Evolutionary conservation across 2,888 invertebrate species (phyloP).

Genomic region (Meteorus cinctellus): DNA sequence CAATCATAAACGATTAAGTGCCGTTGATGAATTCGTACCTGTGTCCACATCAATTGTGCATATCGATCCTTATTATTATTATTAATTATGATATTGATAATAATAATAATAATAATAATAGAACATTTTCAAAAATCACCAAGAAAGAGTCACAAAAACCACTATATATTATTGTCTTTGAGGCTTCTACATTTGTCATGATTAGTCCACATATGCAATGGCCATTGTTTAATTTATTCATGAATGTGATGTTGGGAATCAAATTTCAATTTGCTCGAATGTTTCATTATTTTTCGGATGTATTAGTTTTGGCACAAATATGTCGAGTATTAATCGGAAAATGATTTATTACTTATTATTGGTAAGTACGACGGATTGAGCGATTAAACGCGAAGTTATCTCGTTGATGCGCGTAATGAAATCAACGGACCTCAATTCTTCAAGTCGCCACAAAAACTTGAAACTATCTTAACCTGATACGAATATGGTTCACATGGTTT

Average conservation of each 20-base stretch:
- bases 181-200: neutral
- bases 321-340: neutral
- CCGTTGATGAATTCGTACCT: neutral
- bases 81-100: too few species aligned
- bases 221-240: too few species aligned
- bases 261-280: neutral
- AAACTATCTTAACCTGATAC: conserved; percentile 45
- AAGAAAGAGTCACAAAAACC: neutral
- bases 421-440: conserved; percentile 32
- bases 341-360: neutral
- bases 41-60: neutral
- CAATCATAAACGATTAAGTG: neutral
- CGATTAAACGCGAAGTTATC: conserved; percentile 20
- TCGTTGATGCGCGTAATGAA: conserved; percentile 28
- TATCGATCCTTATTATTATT: too few species aligned
- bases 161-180: conserved; percentile 17
- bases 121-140: neutral
- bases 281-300: too few species aligned
- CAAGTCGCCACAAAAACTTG: conserved; percentile 12
- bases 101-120: neutral
- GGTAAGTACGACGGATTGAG: conserved; percentile 26
- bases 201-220: neutral
- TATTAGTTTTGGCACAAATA: conserved; percentile 29
- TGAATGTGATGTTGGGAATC: too few species aligned
- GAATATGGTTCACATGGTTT: conserved; percentile 65